A percentile compares a stretch with the other conserved stretches of the same genome.
Conservation (phyloP, 2,888 invertebrate species). For the Digitonthophagus gazella region DNA sequence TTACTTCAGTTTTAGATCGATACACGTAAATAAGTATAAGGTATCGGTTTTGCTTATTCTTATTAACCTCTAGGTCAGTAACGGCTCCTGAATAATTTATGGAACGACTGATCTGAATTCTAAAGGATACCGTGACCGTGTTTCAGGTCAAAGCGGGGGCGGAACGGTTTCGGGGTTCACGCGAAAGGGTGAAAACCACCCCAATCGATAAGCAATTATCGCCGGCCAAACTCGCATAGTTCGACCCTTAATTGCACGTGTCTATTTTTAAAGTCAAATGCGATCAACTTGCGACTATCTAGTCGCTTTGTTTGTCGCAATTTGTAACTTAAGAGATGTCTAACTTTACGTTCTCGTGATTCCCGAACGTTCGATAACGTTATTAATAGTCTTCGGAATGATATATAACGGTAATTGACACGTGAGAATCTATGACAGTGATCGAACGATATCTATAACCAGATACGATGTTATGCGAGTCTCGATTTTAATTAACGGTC, state of each 20-base stretch:
- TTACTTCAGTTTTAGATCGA: background rate
- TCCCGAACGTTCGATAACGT: background rate
- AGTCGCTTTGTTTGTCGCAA: background rate
- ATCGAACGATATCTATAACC: background rate
- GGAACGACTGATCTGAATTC: background rate
- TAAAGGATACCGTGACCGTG: background rate
- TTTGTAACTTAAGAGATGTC: background rate
- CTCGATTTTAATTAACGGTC: no score
- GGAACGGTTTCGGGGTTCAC: background rate
- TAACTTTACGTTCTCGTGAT: no score
- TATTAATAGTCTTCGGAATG: background rate
- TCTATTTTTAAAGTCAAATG: constrained; percentile 14
- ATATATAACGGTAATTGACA: background rate
- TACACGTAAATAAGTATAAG: background rate
- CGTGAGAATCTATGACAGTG: background rate
- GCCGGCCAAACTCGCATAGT: background rate
- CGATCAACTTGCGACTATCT: background rate
- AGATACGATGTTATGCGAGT: background rate
- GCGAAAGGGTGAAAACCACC: background rate
- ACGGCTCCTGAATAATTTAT: background rate
- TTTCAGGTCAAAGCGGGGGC: background rate
- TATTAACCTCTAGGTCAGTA: background rate
- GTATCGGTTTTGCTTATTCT: background rate
- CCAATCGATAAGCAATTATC: constrained; percentile 15
- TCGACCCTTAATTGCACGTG: constrained; percentile 8